These are phyloP conservation scores for Teleogryllus oceanicus DNA, from an alignment of 2,888 invertebrate genomes.

Conservation along the genomic window DNA sequence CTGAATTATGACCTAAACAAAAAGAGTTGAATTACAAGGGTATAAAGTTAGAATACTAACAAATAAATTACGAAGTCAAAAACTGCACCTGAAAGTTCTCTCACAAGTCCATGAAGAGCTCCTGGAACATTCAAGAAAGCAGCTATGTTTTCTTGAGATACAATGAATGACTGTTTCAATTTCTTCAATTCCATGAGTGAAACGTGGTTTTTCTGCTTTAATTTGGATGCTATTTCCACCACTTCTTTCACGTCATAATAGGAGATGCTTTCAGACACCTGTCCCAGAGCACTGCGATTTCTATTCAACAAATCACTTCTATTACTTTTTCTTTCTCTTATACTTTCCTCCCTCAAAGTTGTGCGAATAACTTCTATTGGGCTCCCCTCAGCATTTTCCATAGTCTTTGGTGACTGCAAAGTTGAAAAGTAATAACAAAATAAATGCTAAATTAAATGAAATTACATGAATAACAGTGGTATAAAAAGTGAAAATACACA, in stretches of 20 bases:
- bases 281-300: slow-evolving; percentile 42
- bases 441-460: no score
- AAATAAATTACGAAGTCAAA: slow-evolving; percentile 12
- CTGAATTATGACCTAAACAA: slow-evolving; percentile 49
- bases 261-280: background rate
- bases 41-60: background rate
- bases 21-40: slow-evolving; percentile 20
- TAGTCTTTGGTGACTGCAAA: background rate
- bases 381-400: background rate
- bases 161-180: slow-evolving; percentile 49
- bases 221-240: slow-evolving; percentile 26
- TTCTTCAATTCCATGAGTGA: slow-evolving; percentile 43
- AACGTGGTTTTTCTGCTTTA: slow-evolving; percentile 32
- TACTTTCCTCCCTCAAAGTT: background rate
- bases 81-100: slow-evolving; percentile 52
- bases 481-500: no score
- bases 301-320: slow-evolving; percentile 40
- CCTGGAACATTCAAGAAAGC: slow-evolving; percentile 48
- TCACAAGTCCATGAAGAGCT: slow-evolving; percentile 51
- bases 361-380: background rate
- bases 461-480: no score
- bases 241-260: slow-evolving; percentile 23
- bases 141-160: slow-evolving; percentile 48
- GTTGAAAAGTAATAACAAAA: no score
- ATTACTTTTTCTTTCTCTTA: slow-evolving; percentile 36